phyloP scores from a whole-genome alignment of 1,140 invertebrate genomes.

The Andricus grossulariae region DNA sequence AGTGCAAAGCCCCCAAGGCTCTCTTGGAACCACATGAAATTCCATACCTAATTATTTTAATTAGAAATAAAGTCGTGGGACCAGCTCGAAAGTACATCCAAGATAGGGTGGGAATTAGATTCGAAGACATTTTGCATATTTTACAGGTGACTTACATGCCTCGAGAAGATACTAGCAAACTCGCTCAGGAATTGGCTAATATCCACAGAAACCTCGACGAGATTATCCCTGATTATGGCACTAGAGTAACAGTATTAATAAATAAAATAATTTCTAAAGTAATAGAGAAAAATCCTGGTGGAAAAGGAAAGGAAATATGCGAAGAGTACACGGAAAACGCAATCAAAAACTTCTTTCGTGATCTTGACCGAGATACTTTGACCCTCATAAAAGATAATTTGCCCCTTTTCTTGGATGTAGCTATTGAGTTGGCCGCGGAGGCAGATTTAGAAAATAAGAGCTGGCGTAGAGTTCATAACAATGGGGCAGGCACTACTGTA shows the following conservation, averaged over 20 bases:
- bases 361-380: not conserved
- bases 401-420: not conserved
- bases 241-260: not conserved
- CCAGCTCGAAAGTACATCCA: not conserved
- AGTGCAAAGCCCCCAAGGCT: not conserved
- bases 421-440: conserved; percentile 1
- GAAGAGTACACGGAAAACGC: not conserved
- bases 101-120: too few species aligned
- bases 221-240: not conserved
- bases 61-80: not conserved
- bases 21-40: not conserved
- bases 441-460: conserved; percentile 1
- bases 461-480: not conserved
- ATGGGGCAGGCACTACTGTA: not conserved
- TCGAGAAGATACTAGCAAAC: not conserved
- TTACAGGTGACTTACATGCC: not conserved
- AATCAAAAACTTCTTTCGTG: not conserved
- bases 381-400: not conserved
- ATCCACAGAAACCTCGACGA: not conserved
- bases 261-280: not conserved
- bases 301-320: not conserved
- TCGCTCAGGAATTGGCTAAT: not conserved
- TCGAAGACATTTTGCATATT: not conserved
- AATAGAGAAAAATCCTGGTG: too few species aligned
- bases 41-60: not conserved